Base-by-base conservation (phyloP, 2,113 vertebrate genomes). In the Saguinus midas region DNA sequence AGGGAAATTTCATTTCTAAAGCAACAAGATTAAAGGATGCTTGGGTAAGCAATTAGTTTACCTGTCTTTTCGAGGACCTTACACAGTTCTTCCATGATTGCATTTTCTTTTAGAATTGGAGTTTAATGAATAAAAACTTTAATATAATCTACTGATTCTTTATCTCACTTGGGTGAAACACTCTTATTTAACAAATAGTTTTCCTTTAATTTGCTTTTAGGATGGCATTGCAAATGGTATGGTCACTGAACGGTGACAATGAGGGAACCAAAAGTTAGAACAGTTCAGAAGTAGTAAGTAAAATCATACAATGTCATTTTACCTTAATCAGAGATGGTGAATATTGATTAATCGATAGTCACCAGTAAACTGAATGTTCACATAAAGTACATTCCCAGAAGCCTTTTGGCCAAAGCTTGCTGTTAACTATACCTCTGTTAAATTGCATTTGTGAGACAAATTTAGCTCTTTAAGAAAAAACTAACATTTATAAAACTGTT, bases 251-350 rank as follows among this genome's bases (percentile, higher is more conserved):
- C 99, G 16, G 16, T 1, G 52, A 52, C 52, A 52, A 52, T 52
- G 99, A 99, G 99, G 99, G 97, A 99, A 99, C 98, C 99, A 99
- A 98, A 99, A 99, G 97, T 98, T 99, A 98, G 99, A 99, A 97
- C 99, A 99, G 98, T 99, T 99, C 98, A 98, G 99, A 98, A 98
- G 99, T 99, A 98, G 99, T 99, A 98, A 99, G 99, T 99, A 97
- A 94, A 96, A 96, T 70, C 37, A 52, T 92, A 58, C 66, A 73
- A 4, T 92, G 61, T 94, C 93, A 6, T 29, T 92, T 79, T 86
- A 68, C 45, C 3, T 96, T 35, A 89, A 75, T 96, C 94, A 92
- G 29, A 57, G 45, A 61, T 43, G 45, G n/a, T 64, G 80, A 64
- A 45, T 96, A 61, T 83, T 66, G 48, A 8, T 95, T 81, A n/a